Evolutionary conservation across 2,113 vertebrate species (phyloP), one percentile per base, ranked within the genome.

Genomic region (Ailuropoda melanoleuca): DNA sequence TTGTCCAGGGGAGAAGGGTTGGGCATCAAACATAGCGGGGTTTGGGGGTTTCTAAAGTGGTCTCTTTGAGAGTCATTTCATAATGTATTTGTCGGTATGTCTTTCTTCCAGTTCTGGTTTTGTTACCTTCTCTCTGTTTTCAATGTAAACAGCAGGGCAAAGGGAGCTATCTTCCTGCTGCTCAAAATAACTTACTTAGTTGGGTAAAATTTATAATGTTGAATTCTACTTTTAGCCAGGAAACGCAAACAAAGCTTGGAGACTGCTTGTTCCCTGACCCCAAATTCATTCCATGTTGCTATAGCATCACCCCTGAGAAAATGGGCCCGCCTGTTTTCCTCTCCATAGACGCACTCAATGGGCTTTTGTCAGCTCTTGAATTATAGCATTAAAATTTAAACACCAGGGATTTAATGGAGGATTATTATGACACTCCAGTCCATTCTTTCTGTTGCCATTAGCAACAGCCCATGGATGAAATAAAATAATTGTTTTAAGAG

Each of bases 371-470:
- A 99, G 98, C 98, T 98, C 97, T 98, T 99, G 99, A 99, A 99
- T 99, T 99, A 99, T 99, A 99, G 98, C 99, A 99, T 99, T 99
- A 99, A 99, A 99, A 99, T 99, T 99, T 99, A 99, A 99, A 99
- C 98, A 99, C 98, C 98, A 97, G 95, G 98, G 98, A 99, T 99
- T 99, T 99, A 99, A 99, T 99, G 98, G 98, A 98, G 98, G 98
- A 99, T 99, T 99, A 99, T 99, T 99, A 99, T 99, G 99, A 99
- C 98, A 99, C 98, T 97, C 98, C 92, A 62, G 93, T 97, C 91
- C 99, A 99, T 99, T 99, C 98, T 98, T 98, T 97, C 92, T 98
- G 99, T 99, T 99, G 97, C 98, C 96, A 93, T 97, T 98, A 98
- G 98, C 98, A 99, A 99, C 99, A 97, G 97, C 95, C 85, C 64